These are phyloP conservation scores for Fopius arisanus DNA, from an alignment of 1,140 invertebrate species.

Conservation along the genomic window DNA sequence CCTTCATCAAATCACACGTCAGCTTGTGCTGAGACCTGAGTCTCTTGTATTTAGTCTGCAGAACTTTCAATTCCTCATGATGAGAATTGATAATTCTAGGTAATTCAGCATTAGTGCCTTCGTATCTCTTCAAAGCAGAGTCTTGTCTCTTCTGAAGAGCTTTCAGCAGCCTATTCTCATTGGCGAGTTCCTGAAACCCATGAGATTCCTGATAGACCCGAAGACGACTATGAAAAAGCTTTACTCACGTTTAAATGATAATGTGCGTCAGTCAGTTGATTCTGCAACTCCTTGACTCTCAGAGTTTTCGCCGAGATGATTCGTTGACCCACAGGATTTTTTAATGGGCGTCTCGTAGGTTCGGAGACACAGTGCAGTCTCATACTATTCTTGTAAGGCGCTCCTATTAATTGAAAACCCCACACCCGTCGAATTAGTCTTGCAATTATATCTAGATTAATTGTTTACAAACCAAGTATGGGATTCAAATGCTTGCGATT, in stretches of 20 bases:
- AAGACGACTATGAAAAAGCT: not conserved
- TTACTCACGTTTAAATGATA: constrained; percentile 74
- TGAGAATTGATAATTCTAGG: constrained; percentile 76
- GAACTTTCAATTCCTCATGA: constrained; percentile 77
- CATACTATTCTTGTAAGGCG: constrained; percentile 55
- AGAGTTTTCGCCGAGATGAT: constrained; percentile 79
- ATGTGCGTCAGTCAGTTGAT: constrained; percentile 80
- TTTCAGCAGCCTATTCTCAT: constrained; percentile 77
- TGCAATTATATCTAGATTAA: constrained; percentile 16
- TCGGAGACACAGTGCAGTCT: constrained; percentile 54
- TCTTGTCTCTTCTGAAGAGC: constrained; percentile 80
- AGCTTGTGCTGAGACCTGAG: constrained; percentile 71
- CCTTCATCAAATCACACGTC: constrained; percentile 69
- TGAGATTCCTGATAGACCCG: not conserved
- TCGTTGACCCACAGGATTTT: constrained; percentile 71
- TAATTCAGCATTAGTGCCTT: constrained; percentile 77
- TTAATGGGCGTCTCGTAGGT: constrained; percentile 47
- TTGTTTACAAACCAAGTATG: constrained; percentile 54
- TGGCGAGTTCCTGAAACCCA: constrained; percentile 71
- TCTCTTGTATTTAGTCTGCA: constrained; percentile 75
- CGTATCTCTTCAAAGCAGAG: constrained; percentile 75
- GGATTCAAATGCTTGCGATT: constrained; percentile 61
- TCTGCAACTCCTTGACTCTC: constrained; percentile 77
- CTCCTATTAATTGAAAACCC: constrained; percentile 44
- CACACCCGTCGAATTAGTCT: not conserved